Base-by-base conservation (phyloP, 2,888 invertebrate genomes). In the Sphaeridia pumilis region DNA sequence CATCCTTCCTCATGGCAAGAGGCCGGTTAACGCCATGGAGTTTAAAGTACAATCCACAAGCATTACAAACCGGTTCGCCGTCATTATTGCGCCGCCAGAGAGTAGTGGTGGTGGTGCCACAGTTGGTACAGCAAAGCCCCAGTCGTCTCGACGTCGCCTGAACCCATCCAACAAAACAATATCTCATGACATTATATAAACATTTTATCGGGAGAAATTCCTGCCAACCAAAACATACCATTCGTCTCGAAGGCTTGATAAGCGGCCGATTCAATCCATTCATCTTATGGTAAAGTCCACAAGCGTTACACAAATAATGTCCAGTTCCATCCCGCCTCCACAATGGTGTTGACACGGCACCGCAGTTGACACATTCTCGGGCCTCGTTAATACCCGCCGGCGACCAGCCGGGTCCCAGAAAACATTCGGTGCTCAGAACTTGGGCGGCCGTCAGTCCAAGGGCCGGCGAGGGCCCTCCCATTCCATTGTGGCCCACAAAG, bases 21-120 rank as follows among this genome's bases (percentile, higher is more conserved):
- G 95, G 95, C 49, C 95, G 76, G 69, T 84, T 83, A 58, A 93
- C 83, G 66, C 79, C 82, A 71, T 97, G 97, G 64, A 97, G 76
- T 73, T 97, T 97, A 75, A 72, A 97, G 74, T 97, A 97, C 21
- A 97, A 81, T 2, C 97, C 97, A 72, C 97, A 97, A 25, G 97
- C 97, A 74, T 97, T 97, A 74, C 97, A 97, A 28, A 98, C 97
- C 1, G 95, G 89, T 72, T 97, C 94, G 12, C 97, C 97, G 65
- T 82, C 76, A 57, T 83, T 75, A 75, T 97, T 97, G 24, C 63
- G 50, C 43, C 63, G 52, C 63, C 63, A 61, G 21, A 63, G 55
- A 26, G 63, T 63, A 12, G 59, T 98, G 45, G 81, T 84, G 43
- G 76, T 79, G n/a, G 97, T 95, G 65, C 80, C 78, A 72, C 97